These are phyloP conservation scores for Agrotis segetum DNA, from an alignment of 2,888 invertebrate genomes.

Conservation along the genomic window DNA sequence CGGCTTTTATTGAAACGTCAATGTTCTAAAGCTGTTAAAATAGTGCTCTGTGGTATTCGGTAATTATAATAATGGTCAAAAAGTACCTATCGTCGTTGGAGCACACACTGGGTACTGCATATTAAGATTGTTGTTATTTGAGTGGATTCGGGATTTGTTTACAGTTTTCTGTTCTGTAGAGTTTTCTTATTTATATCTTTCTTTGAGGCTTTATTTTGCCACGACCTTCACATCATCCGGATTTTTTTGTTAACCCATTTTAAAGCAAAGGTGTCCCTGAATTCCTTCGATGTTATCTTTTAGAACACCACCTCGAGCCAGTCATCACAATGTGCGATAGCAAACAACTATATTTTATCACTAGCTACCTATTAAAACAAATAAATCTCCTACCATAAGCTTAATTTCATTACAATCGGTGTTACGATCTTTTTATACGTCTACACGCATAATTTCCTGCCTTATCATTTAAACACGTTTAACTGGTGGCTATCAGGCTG, in stretches of 20 bases:
- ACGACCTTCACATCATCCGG: too few relatives aligned
- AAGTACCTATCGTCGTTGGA: not conserved
- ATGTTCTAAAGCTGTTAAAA: conserved; percentile 31
- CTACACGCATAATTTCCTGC: conserved; percentile 67
- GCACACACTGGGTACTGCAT: too few relatives aligned
- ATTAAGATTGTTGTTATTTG: too few relatives aligned
- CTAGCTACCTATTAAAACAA: not conserved
- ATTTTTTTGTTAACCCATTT: too few relatives aligned
- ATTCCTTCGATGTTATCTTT: too few relatives aligned
- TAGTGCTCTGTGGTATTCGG: not conserved
- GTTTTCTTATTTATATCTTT: too few relatives aligned
- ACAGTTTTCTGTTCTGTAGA: too few relatives aligned
- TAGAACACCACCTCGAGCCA: too few relatives aligned
- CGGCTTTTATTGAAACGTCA: conserved; percentile 30
- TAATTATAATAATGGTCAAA: not conserved
- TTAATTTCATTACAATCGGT: conserved; percentile 25
- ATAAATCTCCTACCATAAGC: not conserved
- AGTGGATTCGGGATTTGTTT: too few relatives aligned
- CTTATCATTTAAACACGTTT: conserved; percentile 81
- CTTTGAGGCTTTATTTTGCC: too few relatives aligned
- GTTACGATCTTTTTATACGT: conserved; percentile 39
- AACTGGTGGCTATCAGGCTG: conserved; percentile 83
- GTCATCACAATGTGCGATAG: too few relatives aligned
- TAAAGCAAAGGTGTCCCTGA: too few relatives aligned
- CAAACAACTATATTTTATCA: not conserved